Percentiles rank a stretch among this genome's conserved stretches.
Evolutionary conservation across 2,888 invertebrate genomes (phyloP).

Genomic region (Tromatobia lineatoria): DNA sequence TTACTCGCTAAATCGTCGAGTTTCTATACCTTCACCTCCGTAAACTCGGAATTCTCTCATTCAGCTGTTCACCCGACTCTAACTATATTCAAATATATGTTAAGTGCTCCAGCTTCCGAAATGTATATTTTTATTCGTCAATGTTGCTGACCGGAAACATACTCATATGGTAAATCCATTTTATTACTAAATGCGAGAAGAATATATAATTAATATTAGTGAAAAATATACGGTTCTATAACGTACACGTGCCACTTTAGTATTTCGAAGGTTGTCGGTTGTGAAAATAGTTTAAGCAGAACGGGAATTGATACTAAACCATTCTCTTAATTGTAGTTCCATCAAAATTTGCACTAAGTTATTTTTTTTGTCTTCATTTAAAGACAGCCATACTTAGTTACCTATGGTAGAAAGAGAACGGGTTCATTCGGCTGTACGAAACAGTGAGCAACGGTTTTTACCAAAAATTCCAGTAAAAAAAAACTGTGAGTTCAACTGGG

Average conservation of each 20-base stretch:
- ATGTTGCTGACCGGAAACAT: background rate
- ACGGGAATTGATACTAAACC: background rate
- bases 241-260: no score
- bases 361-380: background rate
- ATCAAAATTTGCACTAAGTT: background rate
- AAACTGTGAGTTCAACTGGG: no score
- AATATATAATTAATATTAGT: background rate
- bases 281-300: background rate
- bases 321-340: background rate
- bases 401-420: no score
- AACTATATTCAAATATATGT: constrained; percentile 20
- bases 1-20: constrained; percentile 33
- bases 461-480: no score
- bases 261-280: background rate
- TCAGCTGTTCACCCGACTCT: background rate
- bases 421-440: no score
- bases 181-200: background rate
- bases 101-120: background rate
- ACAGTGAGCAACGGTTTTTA: no score
- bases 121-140: background rate
- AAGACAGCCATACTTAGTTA: no score
- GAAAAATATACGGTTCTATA: background rate
- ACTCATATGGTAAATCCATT: background rate
- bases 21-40: constrained; percentile 34
- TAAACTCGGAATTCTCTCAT: constrained; percentile 54